Base-by-base conservation (phyloP, 2,888 invertebrate genomes). In the Ornithoptera priamus region DNA sequence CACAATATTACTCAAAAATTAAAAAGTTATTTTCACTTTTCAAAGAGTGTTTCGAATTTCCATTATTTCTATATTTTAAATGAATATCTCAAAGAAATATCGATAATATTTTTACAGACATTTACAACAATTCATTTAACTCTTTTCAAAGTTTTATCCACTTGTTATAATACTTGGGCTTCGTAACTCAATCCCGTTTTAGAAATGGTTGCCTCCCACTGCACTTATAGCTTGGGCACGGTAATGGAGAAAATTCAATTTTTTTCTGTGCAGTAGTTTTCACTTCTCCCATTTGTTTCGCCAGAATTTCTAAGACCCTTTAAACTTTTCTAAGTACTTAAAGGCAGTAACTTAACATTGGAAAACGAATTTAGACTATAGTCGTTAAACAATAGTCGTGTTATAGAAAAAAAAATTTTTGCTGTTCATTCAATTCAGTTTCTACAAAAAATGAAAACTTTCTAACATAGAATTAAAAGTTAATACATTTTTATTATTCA, bases 131-230 rank as follows among this genome's bases (percentile, higher is more conserved):
- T 53, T n/a, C n/a, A 5, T 53, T 53, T 18, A 53, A n/a, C n/a
- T 53, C 53, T n/a, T n/a, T 53, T n/a, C 53, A 53, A 53, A 53
- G 53, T 36, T 57, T 60, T n/a, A 36, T 15, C 57, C 39, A 56
- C 36, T 15, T n/a, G 56, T 57, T n/a, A 7, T 20, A 66, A n/a
- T 17, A n/a, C 59, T 66, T 46, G 46, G 18, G 3, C 30, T 18
- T 24, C 50, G 60, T 66, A 60, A 66, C 50, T 60, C 42, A 60
- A 66, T 60, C 60, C 60, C 36, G 18, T 66, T 66, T 66, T 66
- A 66, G 59, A 59, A 46, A 60, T 24, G 53, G 24, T 30, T 46
- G 60, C 57, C 46, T n/a, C 22, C 53, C 22, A 24, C 46, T 20
- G 58, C 50, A 46, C 50, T 66, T 59, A 50, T 30, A 61, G 50